Base-by-base conservation (phyloP, 1,140 invertebrate genomes). In the Brachionus asplanchnoidis region DNA sequence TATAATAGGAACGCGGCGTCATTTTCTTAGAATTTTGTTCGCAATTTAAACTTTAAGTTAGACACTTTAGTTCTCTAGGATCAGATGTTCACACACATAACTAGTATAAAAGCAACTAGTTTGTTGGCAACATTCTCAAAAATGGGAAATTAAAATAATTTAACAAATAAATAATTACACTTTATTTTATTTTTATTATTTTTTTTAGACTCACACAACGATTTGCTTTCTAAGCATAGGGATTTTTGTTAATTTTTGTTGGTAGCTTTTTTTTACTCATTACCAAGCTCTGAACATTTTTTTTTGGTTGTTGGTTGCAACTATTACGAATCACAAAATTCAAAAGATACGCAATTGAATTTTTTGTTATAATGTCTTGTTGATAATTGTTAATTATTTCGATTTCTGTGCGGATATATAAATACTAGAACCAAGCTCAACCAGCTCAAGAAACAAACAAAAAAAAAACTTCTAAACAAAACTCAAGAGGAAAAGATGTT, bases 311-410 rank as follows among this genome's bases (percentile, higher is more conserved):
- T n/a, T n/a, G n/a, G 6, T 73, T 73, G 40, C 32, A 73, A 73
- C 17, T 73, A 42, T 73, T 42, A 73, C 68, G 68, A 73, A 42
- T 60, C 53, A 60, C 9, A 17, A 40, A 73, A 73, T 73, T 73
- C 68, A 40, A n/a, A n/a, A 73, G 17, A 73, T 42, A 73, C 68
- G 68, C 68, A 73, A 73, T 73, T 73, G 26, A 68, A 68, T 42
- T 73, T 73, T 73, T 73, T 73, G 68, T 73, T 73, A 73, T 73
- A 73, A 73, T 73, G 68, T 73, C 68, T 73, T 73, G 68, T 73
- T 73, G 42, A 73, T 73, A 40, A 40, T 40, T 40, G 36, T 73
- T 73, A 73, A 73, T 73, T 40, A 73, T 42, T 73, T 73, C 17
- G 17, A 20, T 40, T 36, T 20, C n/a, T 73, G 68, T 73, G 68